Base-by-base conservation (phyloP, 2,113 vertebrate species). In the Platysternon megacephalum region DNA sequence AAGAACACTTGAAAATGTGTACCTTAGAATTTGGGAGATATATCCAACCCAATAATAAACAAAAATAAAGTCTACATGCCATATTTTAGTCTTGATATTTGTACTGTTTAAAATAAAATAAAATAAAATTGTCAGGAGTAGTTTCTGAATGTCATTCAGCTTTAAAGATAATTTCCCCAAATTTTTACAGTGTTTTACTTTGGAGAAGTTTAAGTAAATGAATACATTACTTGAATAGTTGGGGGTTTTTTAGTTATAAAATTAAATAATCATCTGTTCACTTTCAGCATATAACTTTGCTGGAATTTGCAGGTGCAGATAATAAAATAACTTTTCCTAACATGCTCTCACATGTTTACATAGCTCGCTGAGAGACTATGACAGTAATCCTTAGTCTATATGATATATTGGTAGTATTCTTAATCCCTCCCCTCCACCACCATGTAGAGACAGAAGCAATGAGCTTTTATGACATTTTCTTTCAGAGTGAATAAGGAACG, bases 231-330 rank as follows among this genome's bases (percentile, higher is more conserved):
- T 32, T 92, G 74, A 68, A 24, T 84, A 82, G 16, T 22, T 81
- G 3, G 2, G 1, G 42, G 29, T 44, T 39, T 88, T 84, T 84
- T 80, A 82, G 21, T 82, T 35, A 58, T 42, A 88, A 89, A 96
- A 42, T 13, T 80, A 82, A 79, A 49, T 72, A 91, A 39, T 55
- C 42, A 29, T 80, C 48, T 93, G 8, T 89, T 91, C 91, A 51
- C 93, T 95, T 96, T 90, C 44, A 91, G 11, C 85, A n/a, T 6
- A 3, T 56, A 52, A 1, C 19, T 39, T n/a, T 55, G 5, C 11
- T 48, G 22, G 19, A 76, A 87, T 91, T 91, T 87, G 26, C 92
- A 92, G 85, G 82, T 95, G 56, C 51, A 86, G 55, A 65, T 96
- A 17, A 85, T 89, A 16, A 32, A 48, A 55, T 82, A 81, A 82